Evolutionary conservation across 2,888 invertebrate genomes (phyloP), one percentile per base, ranked within the genome.

Genomic region (Plebejus anna): DNA sequence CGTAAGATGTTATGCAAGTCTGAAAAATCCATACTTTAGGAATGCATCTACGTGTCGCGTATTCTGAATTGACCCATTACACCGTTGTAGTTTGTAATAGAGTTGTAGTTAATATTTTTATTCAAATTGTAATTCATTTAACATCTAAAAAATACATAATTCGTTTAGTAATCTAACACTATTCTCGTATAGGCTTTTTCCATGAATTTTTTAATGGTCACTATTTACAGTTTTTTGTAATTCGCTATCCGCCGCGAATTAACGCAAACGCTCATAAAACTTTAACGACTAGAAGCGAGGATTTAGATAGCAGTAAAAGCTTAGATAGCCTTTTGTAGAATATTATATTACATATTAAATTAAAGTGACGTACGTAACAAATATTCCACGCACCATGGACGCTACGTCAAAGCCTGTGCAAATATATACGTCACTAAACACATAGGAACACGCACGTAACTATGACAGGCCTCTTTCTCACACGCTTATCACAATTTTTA

Each of bases 361-460:
- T 28, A 11, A 13, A 76, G 81, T 91, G 89, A 90, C 92, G 90
- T 89, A 84, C 77, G 47, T 70, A 70, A 80, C 81, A 91, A 92
- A 92, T 88, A 84, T 91, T 91, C 90, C 91, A 90, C 91, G 80
- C 90, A 90, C 87, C 86, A 73, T 81, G 81, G 81, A 51, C 82
- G 80, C 82, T 87, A 89, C 90, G 90, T 91, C 88, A 87, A 86
- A 79, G 80, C 75, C 79, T 82, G 83, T 79, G 80, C 86, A 89
- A 91, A 92, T 90, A 89, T 90, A 32, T 79, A 59, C 73, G 32
- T 73, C 32, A 28, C 11, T 73, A 51, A 76, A 59, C 57, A 70
- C 55, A 32, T 72, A 55, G 57, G 36, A 55, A 32, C 36, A 71
- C 57, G 36, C 4, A 28, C 70, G 47, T 73, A 59, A 47, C 47